These are phyloP conservation scores for Thelaira solivaga DNA, from an alignment of 2,888 invertebrate genomes.

Conservation along the genomic window DNA sequence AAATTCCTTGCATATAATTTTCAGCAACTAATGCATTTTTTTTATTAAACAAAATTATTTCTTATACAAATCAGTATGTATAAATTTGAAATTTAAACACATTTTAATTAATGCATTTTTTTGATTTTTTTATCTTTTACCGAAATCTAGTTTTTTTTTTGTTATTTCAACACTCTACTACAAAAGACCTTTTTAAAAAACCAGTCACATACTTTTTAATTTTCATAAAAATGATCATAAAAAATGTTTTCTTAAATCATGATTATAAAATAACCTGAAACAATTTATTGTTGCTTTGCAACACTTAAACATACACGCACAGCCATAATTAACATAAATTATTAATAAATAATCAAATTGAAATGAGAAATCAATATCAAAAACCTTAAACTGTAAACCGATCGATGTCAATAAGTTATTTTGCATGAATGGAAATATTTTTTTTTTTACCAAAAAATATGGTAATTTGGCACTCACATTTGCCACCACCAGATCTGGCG, in stretches of 20 bases:
- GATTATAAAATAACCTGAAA: constrained; percentile 28
- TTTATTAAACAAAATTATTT: background rate
- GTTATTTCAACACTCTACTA: too few species aligned
- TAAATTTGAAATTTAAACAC: constrained; percentile 11
- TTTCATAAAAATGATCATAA: constrained; percentile 3
- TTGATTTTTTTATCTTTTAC: constrained; percentile 28
- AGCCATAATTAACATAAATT: constrained; percentile 48
- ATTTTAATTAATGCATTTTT: constrained; percentile 28
- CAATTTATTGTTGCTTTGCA: constrained; percentile 17
- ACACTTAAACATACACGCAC: background rate
- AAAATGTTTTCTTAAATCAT: constrained; percentile 27
- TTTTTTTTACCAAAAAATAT: constrained; percentile 10
- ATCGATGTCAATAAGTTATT: constrained; percentile 34
- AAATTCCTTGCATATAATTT: too few species aligned
- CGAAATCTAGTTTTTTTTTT: constrained; percentile 10
- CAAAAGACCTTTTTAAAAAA: background rate
- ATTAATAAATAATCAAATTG: constrained; percentile 49
- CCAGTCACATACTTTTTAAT: constrained; percentile 27
- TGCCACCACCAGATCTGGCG: too few species aligned
- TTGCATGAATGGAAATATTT: background rate
- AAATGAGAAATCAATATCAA: constrained; percentile 39
- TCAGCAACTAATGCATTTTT: background rate
- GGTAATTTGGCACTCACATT: too few species aligned
- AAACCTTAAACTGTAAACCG: constrained; percentile 46
- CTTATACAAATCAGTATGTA: background rate